Evolutionary conservation across 2,113 vertebrate species (phyloP), one percentile per base, ranked within the genome.

Genomic region (Tapirus terrestris): DNA sequence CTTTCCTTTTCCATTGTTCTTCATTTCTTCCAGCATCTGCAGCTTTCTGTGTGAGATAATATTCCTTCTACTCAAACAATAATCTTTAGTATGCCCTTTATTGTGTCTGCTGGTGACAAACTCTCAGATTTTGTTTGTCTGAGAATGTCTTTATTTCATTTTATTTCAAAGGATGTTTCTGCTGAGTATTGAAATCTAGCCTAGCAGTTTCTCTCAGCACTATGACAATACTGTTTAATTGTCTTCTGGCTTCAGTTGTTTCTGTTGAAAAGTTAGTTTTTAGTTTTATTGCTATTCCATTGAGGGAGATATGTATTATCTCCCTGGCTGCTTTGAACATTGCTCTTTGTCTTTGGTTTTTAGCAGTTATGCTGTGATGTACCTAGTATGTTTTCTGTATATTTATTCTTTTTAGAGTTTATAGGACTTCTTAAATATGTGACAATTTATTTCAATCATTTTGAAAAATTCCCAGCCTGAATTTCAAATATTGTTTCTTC

Each of bases 101-200:
- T 36, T 67, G 6, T 79, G 56, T 61, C 70, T 56, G 39, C 67
- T 43, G 45, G n/a, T 79, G 36, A 90, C 63, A 94, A 85, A 90
- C 14, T 43, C 83, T 73, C 51, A 68, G 20, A 91, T 82, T 91
- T 73, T 75, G 16, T 79, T 90, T 53, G 48, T 67, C 79, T 85
- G 16, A 77, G 63, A 70, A 36, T 88, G 14, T 56, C 48, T 48
- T 48, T 48, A 48, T 48, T 48, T 48, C 48, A 48, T 53, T 88
- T 94, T 83, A 72, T 85, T 79, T 79, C 86, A 81, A 86, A 68
- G 60, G 27, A 51, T 53, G 84, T 79, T 95, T 95, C 70, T 61
- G 36, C 39, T 48, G 23, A 23, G 48, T 86, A 75, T 68, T 82
- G 48, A 94, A 87, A 70, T 45, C 61, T 79, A 79, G n/a, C 23